A percentile compares a stretch with the other conserved stretches of the same genome.
Conservation (phyloP, 2,113 vertebrate genomes). For the Phaetusa simplex region DNA sequence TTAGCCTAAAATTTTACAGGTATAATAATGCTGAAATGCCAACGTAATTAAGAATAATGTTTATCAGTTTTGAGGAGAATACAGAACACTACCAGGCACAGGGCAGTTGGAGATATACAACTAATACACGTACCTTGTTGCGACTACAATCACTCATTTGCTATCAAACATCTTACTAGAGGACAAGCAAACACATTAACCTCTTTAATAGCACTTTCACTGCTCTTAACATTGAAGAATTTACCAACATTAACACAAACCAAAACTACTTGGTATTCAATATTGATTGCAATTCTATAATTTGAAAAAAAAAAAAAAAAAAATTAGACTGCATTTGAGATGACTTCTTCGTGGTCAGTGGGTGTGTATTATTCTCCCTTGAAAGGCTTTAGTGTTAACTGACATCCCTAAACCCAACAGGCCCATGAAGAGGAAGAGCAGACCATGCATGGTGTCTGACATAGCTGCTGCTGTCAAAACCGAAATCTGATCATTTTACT, state of each 20-base stretch:
- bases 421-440: neutral
- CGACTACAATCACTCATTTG: neutral
- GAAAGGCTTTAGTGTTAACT: neutral
- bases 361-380: accelerated
- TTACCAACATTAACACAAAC: neutral
- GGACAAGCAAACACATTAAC: neutral
- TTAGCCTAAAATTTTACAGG: neutral
- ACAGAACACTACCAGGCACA: no score
- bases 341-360: neutral
- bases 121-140: neutral
- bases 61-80: neutral
- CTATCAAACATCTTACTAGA: neutral
- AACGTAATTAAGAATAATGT: accelerated
- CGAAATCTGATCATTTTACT: neutral
- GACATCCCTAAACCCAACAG: neutral
- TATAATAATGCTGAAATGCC: neutral
- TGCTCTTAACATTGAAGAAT: neutral
- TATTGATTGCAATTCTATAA: neutral
- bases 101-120: neutral
- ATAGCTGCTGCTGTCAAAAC: accelerated
- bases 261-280: neutral
- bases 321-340: neutral
- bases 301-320: no score
- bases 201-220: neutral
- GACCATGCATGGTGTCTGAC: accelerated